Evolutionary conservation across 2,797 vertebrate genomes (phyloP), one percentile per base, ranked within the genome.

Genomic region (Steatocranus sp.): DNA sequence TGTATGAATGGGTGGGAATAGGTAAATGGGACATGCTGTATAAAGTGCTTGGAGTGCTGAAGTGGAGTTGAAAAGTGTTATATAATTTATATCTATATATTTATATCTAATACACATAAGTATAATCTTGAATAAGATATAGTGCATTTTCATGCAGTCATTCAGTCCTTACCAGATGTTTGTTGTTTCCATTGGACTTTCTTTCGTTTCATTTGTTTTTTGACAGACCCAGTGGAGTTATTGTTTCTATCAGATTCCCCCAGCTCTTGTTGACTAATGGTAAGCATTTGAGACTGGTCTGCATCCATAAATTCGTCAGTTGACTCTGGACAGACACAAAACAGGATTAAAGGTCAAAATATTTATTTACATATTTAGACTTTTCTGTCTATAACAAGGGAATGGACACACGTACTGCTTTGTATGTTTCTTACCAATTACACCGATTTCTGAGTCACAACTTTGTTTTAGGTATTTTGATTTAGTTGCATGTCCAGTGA

Each of bases 161-260:
- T 8, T 38, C 11, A 46, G 78, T 82, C 81, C 87, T 87, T 84
- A 93, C 92, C 92, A 78, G 85, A 79, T 66, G 32, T 11, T 17
- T 90, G 83, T 53, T 88, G 85, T 18, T 93, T 88, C 70, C 41
- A 41, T 2, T 86, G 87, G 43, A 10, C 58, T 78, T 86, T 93
- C 78, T 18, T 90, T 48, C 6, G 75, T 9, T 68, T 77, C 0
- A 2, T 70, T 8, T 11, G 58, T 12, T 18, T 51, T 50, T 56
- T 79, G 18, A 70, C 49, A 53, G 84, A 83, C 12, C 8, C 78
- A 51, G 36, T 9, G 18, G 56, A 68, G 9, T 79, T 81, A 80
- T 61, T 63, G 75, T 79, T 80, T 70, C 61, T 85, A 38, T 79
- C 81, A 17, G 61, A 76, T 49, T 68, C 82, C 8, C n/a, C 18